phyloP scores from a whole-genome alignment of 2,797 vertebrate species.

The Phataginus tetradactyla region DNA sequence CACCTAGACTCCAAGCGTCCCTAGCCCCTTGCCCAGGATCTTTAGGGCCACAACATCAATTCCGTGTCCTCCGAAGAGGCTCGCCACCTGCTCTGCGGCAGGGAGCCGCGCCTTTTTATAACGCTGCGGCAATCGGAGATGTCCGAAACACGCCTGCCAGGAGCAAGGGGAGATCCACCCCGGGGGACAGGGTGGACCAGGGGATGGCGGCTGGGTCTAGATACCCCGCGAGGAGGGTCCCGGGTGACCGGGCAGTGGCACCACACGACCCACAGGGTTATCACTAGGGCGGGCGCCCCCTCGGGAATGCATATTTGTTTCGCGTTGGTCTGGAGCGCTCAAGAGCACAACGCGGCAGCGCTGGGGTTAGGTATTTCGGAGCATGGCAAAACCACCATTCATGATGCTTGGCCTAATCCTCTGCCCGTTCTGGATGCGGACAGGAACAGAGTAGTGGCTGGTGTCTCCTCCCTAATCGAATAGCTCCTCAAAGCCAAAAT shows the following conservation, averaged over 20 bases:
- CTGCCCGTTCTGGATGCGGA: background rate
- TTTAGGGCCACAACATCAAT: constrained; percentile 9
- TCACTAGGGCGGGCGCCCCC: constrained; percentile 48
- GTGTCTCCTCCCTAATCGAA: background rate
- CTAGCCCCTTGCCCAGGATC: background rate
- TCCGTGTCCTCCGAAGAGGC: constrained; percentile 67
- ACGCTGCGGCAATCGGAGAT: background rate
- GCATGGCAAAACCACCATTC: background rate
- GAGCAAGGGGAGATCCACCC: background rate
- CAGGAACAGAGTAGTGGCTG: background rate
- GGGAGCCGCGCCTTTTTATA: background rate
- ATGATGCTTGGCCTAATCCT: constrained; percentile 48
- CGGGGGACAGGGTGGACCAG: background rate
- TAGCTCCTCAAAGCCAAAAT: constrained; percentile 47
- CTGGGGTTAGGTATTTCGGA: background rate
- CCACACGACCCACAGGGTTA: background rate
- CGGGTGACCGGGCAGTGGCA: background rate
- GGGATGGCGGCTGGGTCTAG: background rate
- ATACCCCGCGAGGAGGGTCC: background rate
- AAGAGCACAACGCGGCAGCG: background rate
- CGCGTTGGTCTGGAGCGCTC: background rate
- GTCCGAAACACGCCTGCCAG: background rate
- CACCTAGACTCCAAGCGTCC: background rate
- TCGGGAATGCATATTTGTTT: constrained; percentile 61
- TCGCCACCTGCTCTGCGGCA: background rate